Percentiles rank a stretch among this genome's conserved stretches.
These are phyloP conservation scores for Knipowitschia caucasica DNA, from an alignment of 2,797 vertebrate species.

Conservation along the genomic window DNA sequence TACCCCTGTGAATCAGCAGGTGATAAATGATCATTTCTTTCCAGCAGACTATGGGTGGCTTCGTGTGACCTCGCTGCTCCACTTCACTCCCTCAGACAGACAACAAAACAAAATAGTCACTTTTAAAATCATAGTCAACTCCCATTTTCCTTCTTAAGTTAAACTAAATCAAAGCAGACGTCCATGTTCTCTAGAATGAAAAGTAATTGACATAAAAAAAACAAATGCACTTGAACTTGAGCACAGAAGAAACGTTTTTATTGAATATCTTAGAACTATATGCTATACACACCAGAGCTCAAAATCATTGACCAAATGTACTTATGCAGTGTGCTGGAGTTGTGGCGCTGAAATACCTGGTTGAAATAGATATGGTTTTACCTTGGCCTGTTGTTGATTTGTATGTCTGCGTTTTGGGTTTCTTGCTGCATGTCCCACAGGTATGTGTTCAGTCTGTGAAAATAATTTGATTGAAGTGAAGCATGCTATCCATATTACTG, in stretches of 20 bases:
- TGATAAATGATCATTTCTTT: conserved; percentile 86
- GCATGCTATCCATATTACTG: conserved; percentile 37
- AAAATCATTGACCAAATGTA: background rate
- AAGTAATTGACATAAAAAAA: background rate
- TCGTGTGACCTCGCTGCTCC: conserved; percentile 65
- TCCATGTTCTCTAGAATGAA: conserved; percentile 9
- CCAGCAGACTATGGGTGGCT: conserved; percentile 76
- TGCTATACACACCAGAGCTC: background rate
- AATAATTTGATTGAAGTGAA: conserved; percentile 65
- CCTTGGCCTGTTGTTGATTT: conserved; percentile 52
- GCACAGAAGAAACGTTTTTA: too few species aligned
- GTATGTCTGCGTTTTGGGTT: conserved; percentile 31
- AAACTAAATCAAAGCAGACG: conserved; percentile 23
- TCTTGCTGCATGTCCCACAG: conserved; percentile 37
- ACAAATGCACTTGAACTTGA: conserved; percentile 3
- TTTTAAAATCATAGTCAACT: conserved; percentile 26
- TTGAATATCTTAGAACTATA: too few species aligned
- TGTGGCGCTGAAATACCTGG: background rate
- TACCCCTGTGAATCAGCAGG: conserved; percentile 81
- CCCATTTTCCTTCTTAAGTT: conserved; percentile 23
- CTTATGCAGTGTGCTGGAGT: background rate
- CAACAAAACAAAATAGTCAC: conserved; percentile 55
- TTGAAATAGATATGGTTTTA: conserved; percentile 14
- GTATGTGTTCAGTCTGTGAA: conserved; percentile 39
- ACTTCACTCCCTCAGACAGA: conserved; percentile 50